phyloP scores from a whole-genome alignment of 2,888 invertebrate species.

The Nomada flava region DNA sequence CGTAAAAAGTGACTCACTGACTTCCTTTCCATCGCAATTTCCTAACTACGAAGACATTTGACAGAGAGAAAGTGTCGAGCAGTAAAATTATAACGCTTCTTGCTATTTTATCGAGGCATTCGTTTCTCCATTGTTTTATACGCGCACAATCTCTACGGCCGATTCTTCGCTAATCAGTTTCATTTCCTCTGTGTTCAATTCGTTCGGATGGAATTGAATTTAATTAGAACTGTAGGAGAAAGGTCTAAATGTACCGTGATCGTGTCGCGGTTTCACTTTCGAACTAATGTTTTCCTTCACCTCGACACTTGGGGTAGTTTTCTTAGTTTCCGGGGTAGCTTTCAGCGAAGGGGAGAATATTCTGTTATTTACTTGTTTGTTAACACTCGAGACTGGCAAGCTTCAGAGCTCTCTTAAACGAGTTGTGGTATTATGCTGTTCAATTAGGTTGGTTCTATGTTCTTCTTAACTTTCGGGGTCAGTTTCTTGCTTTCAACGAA shows the following conservation, averaged over 20 bases:
- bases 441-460: not conserved
- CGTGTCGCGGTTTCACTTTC: not conserved
- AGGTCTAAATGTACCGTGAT: too few relatives aligned
- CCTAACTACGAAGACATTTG: conserved; percentile 38
- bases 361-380: not conserved
- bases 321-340: not conserved
- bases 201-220: not conserved
- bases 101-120: not conserved
- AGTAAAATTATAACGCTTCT: conserved; percentile 25
- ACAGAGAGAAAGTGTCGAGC: conserved; percentile 40
- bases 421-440: not conserved
- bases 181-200: not conserved
- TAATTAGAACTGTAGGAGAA: not conserved
- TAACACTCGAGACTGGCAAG: not conserved
- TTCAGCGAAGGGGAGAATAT: not conserved
- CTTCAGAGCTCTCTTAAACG: not conserved
- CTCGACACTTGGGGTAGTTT: not conserved
- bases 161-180: not conserved
- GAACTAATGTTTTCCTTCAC: not conserved
- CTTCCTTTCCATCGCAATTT: conserved; percentile 31
- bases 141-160: too few relatives aligned
- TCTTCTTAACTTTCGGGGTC: not conserved
- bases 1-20: conserved; percentile 5
- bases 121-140: not conserved
- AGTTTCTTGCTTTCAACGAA: not conserved